Base-by-base conservation (phyloP, 2,797 vertebrate species). In the Mareca strepera region DNA sequence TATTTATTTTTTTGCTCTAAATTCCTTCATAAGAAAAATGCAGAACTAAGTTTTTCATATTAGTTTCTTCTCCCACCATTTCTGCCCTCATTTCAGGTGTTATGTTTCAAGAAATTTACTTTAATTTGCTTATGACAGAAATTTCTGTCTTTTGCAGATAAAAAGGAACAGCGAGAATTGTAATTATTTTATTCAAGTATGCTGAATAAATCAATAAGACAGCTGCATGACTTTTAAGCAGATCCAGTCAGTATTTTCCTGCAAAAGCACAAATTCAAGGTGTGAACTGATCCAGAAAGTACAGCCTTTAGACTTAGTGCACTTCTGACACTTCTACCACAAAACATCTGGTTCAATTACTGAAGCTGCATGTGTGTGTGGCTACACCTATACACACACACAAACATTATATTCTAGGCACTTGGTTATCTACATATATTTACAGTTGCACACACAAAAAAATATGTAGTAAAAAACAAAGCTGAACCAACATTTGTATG, bases 121-220 rank as follows among this genome's bases (percentile, higher is more conserved):
- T 52, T 78, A 83, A 76, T 46, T 85, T 84, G 16, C 56, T 53
- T 56, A 29, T 1, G 1, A 84, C 12, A 85, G 46, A 72, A 82
- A 66, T 73, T 66, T 86, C 52, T 75, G 21, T 62, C 60, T 85
- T 90, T 69, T 16, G 22, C 43, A 69, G n/a, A 53, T 63, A 63
- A 85, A 85, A 21, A 48, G 48, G 72, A 92, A 53, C 86, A 74
- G 63, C 6, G 4, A 93, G 13, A 79, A 93, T 77, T 50, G 64
- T 66, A 86, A 81, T 91, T 90, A 77, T 77, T 96, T 84, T 16
- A 90, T 78, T 92, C 60, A 66, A 92, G 37, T 62, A 52, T 80
- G 88, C 78, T 87, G 89, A 91, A 96, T 92, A 92, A 90, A 88
- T 73, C 73, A 68, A 75, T 87, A 86, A 90, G 67, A 84, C 29